Evolutionary conservation across 64 coral and sea anemone species (phyloP).

Genomic region (Cladopsammia gracilis): DNA sequence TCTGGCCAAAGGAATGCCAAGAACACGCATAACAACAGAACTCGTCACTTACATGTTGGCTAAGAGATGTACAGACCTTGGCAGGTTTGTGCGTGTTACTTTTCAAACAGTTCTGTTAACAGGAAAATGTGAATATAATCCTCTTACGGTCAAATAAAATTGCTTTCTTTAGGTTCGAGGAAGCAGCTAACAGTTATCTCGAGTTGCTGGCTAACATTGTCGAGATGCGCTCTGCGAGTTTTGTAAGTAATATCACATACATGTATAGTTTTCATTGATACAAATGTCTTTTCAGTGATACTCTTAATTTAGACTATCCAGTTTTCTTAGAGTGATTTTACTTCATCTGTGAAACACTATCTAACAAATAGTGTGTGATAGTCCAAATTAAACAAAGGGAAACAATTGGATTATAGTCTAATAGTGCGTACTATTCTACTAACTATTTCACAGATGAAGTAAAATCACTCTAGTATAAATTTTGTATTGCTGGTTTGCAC

Average conservation of each 20-base stretch:
- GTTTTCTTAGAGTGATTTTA: too few species aligned
- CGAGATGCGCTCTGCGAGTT: background rate
- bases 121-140: background rate
- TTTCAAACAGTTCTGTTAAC: background rate
- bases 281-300: background rate
- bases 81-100: background rate
- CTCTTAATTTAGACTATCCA: too few species aligned
- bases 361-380: too few species aligned
- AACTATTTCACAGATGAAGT: too few species aligned
- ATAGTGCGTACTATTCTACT: too few species aligned
- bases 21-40: background rate
- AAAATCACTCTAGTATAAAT: too few species aligned
- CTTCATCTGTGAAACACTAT: too few species aligned
- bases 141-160: background rate
- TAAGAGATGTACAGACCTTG: conserved; percentile 27
- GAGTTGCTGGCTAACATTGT: conserved; percentile 2
- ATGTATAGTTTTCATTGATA: background rate
- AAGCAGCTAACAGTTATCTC: background rate
- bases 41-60: conserved; percentile 9
- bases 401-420: too few species aligned
- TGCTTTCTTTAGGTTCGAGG: conserved; percentile 17
- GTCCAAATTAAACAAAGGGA: too few species aligned
- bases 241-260: background rate
- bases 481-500: too few species aligned
- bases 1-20: background rate